Conservation (phyloP, 2,888 invertebrate genomes). For the Cantharis flavilabris region DNA sequence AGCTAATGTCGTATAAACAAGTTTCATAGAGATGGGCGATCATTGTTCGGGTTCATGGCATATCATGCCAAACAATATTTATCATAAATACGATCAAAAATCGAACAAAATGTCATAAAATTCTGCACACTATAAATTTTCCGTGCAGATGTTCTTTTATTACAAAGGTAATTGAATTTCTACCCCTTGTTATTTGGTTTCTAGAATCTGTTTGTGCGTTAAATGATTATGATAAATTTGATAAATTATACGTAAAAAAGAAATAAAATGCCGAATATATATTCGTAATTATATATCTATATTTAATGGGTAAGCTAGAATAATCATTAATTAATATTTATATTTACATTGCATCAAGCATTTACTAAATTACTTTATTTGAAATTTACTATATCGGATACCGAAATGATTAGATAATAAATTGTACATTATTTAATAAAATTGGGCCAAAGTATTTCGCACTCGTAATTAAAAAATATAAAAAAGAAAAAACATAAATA, state of each 20-base stretch:
- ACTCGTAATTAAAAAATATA: not conserved
- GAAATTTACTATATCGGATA: not conserved
- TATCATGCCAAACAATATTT: not conserved
- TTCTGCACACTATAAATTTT: not conserved
- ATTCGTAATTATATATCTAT: not conserved
- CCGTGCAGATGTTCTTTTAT: constrained; percentile 17
- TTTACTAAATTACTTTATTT: not conserved
- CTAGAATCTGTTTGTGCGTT: not conserved
- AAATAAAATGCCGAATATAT: not conserved
- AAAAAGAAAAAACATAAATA: not conserved
- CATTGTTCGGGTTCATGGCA: not conserved
- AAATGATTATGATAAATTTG: constrained; percentile 11
- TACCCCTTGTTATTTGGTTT: constrained; percentile 10
- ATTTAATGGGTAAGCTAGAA: not conserved
- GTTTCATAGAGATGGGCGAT: not conserved
- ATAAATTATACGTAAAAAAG: not conserved
- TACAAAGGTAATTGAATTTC: constrained; percentile 8
- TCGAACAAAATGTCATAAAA: not conserved
- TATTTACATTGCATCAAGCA: not conserved
- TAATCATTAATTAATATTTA: not conserved
- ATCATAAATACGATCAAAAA: not conserved
- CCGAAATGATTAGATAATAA: not conserved
- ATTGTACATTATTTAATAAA: not conserved
- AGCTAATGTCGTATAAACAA: not conserved
- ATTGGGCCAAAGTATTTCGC: not conserved